A percentile compares a stretch with the other conserved stretches of the same genome.
These are phyloP conservation scores for Amphipoea oculea DNA, from an alignment of 2,888 invertebrate species.

Conservation along the genomic window DNA sequence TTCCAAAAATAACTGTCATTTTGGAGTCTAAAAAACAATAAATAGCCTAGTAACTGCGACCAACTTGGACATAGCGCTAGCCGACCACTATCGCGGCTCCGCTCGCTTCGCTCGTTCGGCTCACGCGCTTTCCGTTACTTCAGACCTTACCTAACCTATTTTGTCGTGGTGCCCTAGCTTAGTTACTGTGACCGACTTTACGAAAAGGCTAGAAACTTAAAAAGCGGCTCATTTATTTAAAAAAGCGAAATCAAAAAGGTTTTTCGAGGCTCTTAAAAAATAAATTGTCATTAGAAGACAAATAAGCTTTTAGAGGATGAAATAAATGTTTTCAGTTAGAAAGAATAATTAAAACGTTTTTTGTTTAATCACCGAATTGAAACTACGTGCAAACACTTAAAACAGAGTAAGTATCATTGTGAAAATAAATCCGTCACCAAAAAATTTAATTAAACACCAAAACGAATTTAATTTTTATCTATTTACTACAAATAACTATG, in stretches of 20 bases:
- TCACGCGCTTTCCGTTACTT: neutral
- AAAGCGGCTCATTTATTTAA: neutral
- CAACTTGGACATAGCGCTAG: neutral
- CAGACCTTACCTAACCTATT: neutral
- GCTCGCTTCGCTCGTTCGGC: neutral
- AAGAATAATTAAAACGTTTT: neutral
- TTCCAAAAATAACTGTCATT: neutral
- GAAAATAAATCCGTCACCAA: neutral
- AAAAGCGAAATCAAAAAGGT: neutral
- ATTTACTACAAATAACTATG: slow-evolving; percentile 6
- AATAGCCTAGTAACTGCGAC: neutral
- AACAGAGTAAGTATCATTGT: neutral
- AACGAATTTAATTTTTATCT: neutral
- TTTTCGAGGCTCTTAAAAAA: neutral
- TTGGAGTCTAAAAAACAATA: neutral
- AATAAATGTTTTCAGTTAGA: neutral
- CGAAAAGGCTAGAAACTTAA: neutral
- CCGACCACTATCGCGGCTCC: neutral
- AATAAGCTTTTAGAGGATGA: neutral
- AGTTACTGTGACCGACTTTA: neutral
- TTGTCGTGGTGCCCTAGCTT: neutral
- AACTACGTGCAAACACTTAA: neutral
- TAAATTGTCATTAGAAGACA: neutral
- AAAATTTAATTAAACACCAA: neutral
- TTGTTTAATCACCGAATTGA: neutral